Conservation (phyloP, 1,140 invertebrate genomes). For the Drosophila parabipectinata region DNA sequence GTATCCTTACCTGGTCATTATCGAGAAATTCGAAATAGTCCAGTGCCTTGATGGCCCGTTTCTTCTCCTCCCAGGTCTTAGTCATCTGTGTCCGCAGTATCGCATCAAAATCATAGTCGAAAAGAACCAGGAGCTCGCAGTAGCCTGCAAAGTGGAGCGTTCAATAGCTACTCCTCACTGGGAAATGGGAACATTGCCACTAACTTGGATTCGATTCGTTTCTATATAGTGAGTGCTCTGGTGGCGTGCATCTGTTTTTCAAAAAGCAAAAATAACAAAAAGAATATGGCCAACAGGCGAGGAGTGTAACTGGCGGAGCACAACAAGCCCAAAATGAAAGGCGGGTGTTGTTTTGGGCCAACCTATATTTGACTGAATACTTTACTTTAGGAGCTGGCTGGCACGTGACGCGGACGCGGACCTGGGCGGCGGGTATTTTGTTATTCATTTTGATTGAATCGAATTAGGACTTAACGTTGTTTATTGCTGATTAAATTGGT, state of each 20-base stretch:
- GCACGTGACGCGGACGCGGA: conserved; percentile 28
- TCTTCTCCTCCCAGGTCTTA: conserved; percentile 69
- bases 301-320: conserved; percentile 32
- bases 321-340: conserved; percentile 46
- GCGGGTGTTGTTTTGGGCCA: conserved; percentile 70
- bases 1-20: conserved; percentile 51
- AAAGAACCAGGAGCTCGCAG: conserved; percentile 67
- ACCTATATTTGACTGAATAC: conserved; percentile 71
- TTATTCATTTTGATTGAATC: conserved; percentile 81
- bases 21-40: conserved; percentile 74
- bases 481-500: conserved; percentile 81
- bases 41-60: conserved; percentile 64
- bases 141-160: conserved; percentile 61
- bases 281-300: conserved; percentile 45
- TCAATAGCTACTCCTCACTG: conserved; percentile 41
- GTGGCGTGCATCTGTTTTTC: conserved; percentile 56
- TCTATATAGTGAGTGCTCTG: conserved; percentile 3
- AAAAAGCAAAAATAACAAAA: conserved; percentile 5
- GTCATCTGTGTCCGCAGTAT: conserved; percentile 60
- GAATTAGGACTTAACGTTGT: conserved; percentile 82
- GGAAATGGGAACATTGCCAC: conserved; percentile 45
- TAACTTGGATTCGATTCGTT: conserved; percentile 5
- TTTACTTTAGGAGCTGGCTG: conserved; percentile 16
- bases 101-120: conserved; percentile 51
- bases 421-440: conserved; percentile 53